Conservation (phyloP, 2,888 invertebrate species). For the Phania funesta region DNA sequence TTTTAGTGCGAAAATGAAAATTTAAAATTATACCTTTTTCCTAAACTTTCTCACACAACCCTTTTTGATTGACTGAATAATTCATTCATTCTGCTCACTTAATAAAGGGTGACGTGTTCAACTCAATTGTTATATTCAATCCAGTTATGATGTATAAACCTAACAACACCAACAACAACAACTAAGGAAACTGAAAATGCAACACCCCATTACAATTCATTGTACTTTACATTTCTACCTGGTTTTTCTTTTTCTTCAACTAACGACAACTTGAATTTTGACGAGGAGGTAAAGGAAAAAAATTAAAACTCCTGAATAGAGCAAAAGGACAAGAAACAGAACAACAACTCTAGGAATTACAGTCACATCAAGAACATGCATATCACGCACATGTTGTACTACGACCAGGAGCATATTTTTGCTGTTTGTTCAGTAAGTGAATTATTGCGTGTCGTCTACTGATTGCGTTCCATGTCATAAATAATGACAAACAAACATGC, state of each 20-base stretch:
- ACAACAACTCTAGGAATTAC: conserved; percentile 26
- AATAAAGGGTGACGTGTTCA: conserved; percentile 36
- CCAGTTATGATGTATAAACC: conserved; percentile 35
- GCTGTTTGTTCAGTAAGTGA: conserved; percentile 65
- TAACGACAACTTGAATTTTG: conserved; percentile 31
- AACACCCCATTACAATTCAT: conserved; percentile 64
- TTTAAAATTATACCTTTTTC: too few relatives aligned
- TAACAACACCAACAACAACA: neutral
- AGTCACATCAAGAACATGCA: conserved; percentile 7
- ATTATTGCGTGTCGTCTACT: conserved; percentile 71
- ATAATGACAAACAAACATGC: conserved; percentile 59
- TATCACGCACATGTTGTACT: conserved; percentile 62
- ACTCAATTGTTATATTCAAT: conserved; percentile 46
- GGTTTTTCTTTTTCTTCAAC: conserved; percentile 1
- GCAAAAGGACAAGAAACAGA: conserved; percentile 1
- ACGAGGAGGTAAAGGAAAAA: neutral
- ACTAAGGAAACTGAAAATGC: conserved; percentile 53
- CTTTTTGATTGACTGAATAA: conserved; percentile 8
- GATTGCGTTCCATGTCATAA: conserved; percentile 65
- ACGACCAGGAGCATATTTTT: conserved; percentile 9
- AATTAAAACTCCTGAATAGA: neutral
- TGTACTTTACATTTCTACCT: conserved; percentile 13
- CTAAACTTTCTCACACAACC: neutral
- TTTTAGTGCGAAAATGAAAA: too few relatives aligned
- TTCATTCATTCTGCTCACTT: conserved; percentile 8